Evolutionary conservation across 2,113 vertebrate species (phyloP), one percentile per base, ranked within the genome.

Genomic region (Cichladusa arquata): DNA sequence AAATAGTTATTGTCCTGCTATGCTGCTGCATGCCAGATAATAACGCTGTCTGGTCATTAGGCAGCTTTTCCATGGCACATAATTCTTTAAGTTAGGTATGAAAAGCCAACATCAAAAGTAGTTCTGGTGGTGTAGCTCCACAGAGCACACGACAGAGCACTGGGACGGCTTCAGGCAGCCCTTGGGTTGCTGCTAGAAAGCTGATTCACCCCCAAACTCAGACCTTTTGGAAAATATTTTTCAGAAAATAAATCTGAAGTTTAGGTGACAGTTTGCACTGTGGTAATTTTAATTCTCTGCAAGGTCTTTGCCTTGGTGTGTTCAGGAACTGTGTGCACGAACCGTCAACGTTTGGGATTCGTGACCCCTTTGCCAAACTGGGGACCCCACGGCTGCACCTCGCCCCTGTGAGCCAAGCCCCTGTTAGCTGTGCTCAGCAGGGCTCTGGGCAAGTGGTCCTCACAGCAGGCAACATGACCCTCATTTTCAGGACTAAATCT

Each of bases 1-100:
- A 91, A 94, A 94, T 58, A 90, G 93, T 88, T 91, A 51, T 24
- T 1, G 2, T 61, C 78, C 81, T 65, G 76, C 89, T 89, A 34
- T 0, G 25, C 92, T 9, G 51, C 81, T 7, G 11, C 77, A 50
- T 14, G 13, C 81, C 67, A 50, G 79, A 86, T 50, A 89, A 65
- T 28, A 79, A 81, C 2, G 5, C 65, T 28, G 67, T 26, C 78
- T 2, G 6, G 51, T 79, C 73, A 89, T 72, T 81, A 90, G 74
- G 74, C 47, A 92, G 86, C 85, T 93, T 76, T 88, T 82, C 82
- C 78, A 9, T 5, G 11, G 54, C 76, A 66, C 24, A 0, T 16
- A 62, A 82, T 69, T 95, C 81, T 81, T 93, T 77, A 94, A 76
- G 71, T 86, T 89, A 86, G 65, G n/a, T 40, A 93, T n/a, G 56